These are phyloP conservation scores for Hypanus sabinus DNA, from an alignment of 2,113 vertebrate genomes.

Conservation along the genomic window DNA sequence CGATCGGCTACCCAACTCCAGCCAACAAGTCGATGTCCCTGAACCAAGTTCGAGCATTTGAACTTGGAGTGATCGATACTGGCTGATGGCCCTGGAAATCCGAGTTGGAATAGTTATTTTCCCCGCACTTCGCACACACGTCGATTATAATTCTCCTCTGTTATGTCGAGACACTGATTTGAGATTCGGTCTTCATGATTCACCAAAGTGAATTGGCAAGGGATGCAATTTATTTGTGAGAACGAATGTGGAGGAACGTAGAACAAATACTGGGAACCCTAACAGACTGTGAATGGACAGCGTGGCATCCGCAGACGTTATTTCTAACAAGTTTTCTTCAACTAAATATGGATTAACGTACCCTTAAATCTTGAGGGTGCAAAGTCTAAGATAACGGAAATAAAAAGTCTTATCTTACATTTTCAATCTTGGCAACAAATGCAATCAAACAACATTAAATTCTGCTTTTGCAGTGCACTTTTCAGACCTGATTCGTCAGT, in stretches of 20 bases:
- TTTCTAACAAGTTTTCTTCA: too few species aligned
- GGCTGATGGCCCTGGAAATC: background rate
- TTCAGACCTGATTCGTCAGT: background rate
- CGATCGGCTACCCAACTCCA: background rate
- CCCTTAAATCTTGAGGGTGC: background rate
- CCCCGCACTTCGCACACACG: too few species aligned
- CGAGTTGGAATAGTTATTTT: too few species aligned
- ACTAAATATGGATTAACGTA: background rate
- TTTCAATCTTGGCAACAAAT: background rate
- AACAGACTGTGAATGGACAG: background rate
- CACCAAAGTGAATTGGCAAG: background rate
- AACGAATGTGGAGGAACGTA: background rate
- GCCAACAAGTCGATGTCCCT: background rate
- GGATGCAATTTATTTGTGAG: background rate
- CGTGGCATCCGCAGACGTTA: background rate
- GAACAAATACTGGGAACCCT: background rate
- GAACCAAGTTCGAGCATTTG: background rate
- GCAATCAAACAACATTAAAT: background rate
- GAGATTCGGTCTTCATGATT: too few species aligned
- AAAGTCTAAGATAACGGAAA: background rate
- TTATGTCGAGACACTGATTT: background rate
- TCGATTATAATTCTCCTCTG: too few species aligned
- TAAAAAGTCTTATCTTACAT: background rate
- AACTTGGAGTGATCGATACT: background rate
- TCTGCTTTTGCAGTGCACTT: background rate